phyloP scores from a whole-genome alignment of 2,797 vertebrate genomes.

The Odontamblyopus lacepedii region DNA sequence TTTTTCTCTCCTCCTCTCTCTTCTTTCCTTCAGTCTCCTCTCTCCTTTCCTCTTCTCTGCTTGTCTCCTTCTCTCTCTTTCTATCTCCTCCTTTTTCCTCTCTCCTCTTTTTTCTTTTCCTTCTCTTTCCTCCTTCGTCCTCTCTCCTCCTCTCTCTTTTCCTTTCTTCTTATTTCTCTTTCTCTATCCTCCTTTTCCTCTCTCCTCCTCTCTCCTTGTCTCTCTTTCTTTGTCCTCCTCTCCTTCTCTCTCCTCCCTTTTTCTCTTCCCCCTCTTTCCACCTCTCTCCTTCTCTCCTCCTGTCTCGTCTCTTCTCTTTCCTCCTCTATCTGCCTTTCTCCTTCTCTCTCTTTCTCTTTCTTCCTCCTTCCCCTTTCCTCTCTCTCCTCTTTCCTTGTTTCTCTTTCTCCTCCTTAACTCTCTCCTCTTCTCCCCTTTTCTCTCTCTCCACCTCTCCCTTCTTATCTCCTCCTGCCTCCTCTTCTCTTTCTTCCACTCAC shows the following conservation, averaged over 20 bases:
- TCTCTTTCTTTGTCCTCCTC: not conserved
- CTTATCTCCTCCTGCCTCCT: no score
- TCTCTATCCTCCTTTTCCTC: not conserved
- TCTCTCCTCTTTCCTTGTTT: conserved; percentile 19
- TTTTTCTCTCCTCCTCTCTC: not conserved
- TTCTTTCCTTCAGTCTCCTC: no score
- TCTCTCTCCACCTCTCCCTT: no score
- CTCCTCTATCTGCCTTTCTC: not conserved
- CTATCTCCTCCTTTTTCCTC: not conserved
- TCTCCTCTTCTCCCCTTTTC: no score
- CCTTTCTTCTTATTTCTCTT: not conserved
- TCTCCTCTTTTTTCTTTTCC: not conserved
- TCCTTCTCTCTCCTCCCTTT: not conserved
- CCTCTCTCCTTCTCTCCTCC: not conserved
- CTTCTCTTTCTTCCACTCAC: no score
- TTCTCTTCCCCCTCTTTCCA: not conserved
- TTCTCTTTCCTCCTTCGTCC: not conserved
- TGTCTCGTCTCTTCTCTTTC: no score
- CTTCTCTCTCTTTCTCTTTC: no score
- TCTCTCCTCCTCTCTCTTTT: not conserved
- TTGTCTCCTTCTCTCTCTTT: no score
- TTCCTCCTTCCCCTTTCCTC: no score
- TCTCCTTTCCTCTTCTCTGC: not conserved
- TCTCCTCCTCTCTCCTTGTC: not conserved
- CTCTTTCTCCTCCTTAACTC: no score